A percentile compares a stretch with the other conserved stretches of the same genome.
phyloP scores from a whole-genome alignment of 2,113 vertebrate genomes.

The Albula glossodonta region DNA sequence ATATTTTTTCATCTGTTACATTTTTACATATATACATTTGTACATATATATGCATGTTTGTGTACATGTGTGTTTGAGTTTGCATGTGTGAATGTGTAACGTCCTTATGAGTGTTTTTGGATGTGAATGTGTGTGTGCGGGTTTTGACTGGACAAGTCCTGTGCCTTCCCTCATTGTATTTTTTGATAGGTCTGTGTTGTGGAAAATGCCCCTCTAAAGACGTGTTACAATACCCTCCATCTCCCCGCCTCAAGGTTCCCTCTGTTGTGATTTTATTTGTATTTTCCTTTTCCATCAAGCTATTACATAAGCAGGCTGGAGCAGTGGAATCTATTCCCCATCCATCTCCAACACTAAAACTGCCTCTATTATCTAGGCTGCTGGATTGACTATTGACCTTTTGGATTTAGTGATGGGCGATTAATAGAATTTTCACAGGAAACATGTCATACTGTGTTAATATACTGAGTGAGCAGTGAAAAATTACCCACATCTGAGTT shows the following conservation, averaged over 20 bases:
- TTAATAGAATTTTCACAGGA: background rate
- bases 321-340: background rate
- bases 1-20: background rate
- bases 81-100: background rate
- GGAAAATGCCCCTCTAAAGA: background rate
- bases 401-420: background rate
- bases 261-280: background rate
- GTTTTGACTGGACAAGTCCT: background rate
- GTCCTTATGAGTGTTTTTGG: background rate
- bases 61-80: background rate
- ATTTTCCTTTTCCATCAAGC: background rate
- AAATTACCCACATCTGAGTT: background rate
- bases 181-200: background rate
- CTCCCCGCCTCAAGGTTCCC: background rate
- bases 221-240: background rate
- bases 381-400: background rate
- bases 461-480: background rate
- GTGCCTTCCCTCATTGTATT: background rate
- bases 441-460: background rate
- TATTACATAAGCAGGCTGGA: background rate
- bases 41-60: background rate
- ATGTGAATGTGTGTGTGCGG: background rate
- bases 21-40: background rate
- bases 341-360: background rate
- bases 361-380: background rate